phyloP scores from a whole-genome alignment of 35 echinoderm and acorn worm genomes.

The Anneissia japonica region DNA sequence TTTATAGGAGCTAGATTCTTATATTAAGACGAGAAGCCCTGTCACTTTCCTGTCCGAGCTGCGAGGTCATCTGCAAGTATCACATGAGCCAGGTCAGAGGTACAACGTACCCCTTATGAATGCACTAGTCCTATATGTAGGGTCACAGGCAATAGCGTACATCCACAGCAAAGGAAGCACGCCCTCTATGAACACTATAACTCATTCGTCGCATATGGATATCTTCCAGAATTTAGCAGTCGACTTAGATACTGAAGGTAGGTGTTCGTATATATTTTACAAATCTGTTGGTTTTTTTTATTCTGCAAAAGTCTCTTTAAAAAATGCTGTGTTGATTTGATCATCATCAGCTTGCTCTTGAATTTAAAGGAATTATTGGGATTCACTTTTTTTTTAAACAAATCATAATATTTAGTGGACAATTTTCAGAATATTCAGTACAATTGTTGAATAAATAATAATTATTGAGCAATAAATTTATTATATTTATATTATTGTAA shows the following conservation, averaged over 20 bases:
- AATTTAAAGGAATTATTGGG: too few species aligned
- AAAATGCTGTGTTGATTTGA: too few species aligned
- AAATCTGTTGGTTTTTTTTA: too few species aligned
- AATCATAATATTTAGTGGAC: too few species aligned
- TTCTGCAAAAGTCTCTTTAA: too few species aligned
- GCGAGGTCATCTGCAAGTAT: slow-evolving; percentile 83
- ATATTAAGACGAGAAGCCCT: slow-evolving; percentile 86
- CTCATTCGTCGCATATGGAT: slow-evolving; percentile 98
- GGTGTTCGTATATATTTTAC: too few species aligned
- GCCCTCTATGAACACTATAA: slow-evolving; percentile 98
- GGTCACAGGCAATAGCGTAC: slow-evolving; percentile 95
- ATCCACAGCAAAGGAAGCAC: slow-evolving; percentile 94
- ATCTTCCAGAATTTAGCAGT: slow-evolving; percentile 99
- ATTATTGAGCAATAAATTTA: neutral
- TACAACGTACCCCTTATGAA: slow-evolving; percentile 96
- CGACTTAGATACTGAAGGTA: slow-evolving; percentile 94
- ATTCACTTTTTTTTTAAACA: too few species aligned
- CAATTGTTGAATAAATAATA: neutral
- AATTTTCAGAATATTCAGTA: neutral
- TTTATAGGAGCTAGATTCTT: slow-evolving; percentile 89
- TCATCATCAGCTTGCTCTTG: too few species aligned
- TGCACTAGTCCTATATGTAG: slow-evolving; percentile 92
- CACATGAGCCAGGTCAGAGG: slow-evolving; percentile 75
- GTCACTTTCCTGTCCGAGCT: slow-evolving; percentile 98
- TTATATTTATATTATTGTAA: neutral